phyloP scores from a whole-genome alignment of 2,888 invertebrate species.

The Alloplasta piceator region DNA sequence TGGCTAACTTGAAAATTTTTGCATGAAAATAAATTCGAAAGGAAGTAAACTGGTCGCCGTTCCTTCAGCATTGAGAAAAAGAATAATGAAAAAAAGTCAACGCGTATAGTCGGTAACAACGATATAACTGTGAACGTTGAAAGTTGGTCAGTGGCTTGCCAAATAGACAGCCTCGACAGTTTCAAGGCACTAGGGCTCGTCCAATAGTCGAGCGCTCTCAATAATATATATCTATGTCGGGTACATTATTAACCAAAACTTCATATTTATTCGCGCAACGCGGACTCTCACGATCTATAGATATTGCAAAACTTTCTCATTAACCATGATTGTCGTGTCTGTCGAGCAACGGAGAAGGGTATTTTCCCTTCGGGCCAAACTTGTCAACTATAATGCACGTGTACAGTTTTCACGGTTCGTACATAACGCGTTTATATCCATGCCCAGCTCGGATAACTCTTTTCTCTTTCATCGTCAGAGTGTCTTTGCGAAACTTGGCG shows the following conservation, averaged over 20 bases:
- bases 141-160: slow-evolving; percentile 16
- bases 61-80: too few relatives aligned
- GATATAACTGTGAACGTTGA: background rate
- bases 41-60: too few relatives aligned
- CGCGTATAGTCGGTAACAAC: too few relatives aligned
- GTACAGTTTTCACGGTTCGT: background rate
- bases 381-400: slow-evolving; percentile 1
- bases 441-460: slow-evolving; percentile 25
- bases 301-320: slow-evolving; percentile 50
- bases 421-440: background rate
- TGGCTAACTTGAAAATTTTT: too few relatives aligned
- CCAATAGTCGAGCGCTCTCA: slow-evolving; percentile 18
- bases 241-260: slow-evolving; percentile 16
- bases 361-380: slow-evolving; percentile 25
- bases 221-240: slow-evolving; percentile 10
- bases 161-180: slow-evolving; percentile 44
- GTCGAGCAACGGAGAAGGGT: slow-evolving; percentile 25
- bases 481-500: slow-evolving; percentile 28
- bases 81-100: too few relatives aligned
- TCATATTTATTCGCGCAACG: slow-evolving; percentile 10
- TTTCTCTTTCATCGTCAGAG: slow-evolving; percentile 18
- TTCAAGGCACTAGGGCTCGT: slow-evolving; percentile 37
- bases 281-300: slow-evolving; percentile 22
- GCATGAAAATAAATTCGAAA: too few relatives aligned
- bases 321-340: slow-evolving; percentile 25